Evolutionary conservation across 2,113 vertebrate genomes (phyloP), one percentile per base, ranked within the genome.

Genomic region (Coturnix japonica): DNA sequence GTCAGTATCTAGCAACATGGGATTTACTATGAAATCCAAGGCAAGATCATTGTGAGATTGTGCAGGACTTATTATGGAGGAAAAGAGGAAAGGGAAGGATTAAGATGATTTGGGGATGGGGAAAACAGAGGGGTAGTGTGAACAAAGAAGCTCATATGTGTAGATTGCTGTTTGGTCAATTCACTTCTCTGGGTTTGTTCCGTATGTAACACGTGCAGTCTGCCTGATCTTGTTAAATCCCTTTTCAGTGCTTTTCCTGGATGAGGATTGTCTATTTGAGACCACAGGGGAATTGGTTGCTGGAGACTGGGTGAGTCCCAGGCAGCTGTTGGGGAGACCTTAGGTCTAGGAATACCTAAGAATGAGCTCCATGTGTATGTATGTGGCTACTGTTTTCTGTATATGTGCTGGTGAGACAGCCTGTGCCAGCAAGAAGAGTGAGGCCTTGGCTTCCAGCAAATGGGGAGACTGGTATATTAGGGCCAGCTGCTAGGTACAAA

Each of bases 121-220:
- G 21, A 70, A 78, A 78, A 30, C 9, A 78, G 30, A 53, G 21
- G 23, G 7, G 33, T 53, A 28, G 33, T 37, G 4, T 1, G 3
- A 44, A 30, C 44, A 35, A 90, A 44, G n/a, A 7, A 2, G n/a
- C 12, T 7, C 4, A n/a, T 20, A n/a, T 3, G 31, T 57, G 31
- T 57, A 57, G 31, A 21, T 57, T n/a, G 54, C 18, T 57, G 54
- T 5, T 44, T 85, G 39, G 4, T 20, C 49, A 7, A 2, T 64
- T 6, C 0, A 0, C 17, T 56, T 87, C 30, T 54, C 30, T 64
- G 43, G 33, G 37, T 9, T 21, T 60, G 13, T 33, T 9, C 23
- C 44, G 12, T 2, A 6, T 28, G 31, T 70, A 13, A n/a, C 51
- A 25, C 49, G 8, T 44, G 13, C 60, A 39, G 28, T 66, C 59